A percentile compares a stretch with the other conserved stretches of the same genome.
Evolutionary conservation across 2,113 vertebrate genomes (phyloP).

Genomic region (Nannobrachium achirus): DNA sequence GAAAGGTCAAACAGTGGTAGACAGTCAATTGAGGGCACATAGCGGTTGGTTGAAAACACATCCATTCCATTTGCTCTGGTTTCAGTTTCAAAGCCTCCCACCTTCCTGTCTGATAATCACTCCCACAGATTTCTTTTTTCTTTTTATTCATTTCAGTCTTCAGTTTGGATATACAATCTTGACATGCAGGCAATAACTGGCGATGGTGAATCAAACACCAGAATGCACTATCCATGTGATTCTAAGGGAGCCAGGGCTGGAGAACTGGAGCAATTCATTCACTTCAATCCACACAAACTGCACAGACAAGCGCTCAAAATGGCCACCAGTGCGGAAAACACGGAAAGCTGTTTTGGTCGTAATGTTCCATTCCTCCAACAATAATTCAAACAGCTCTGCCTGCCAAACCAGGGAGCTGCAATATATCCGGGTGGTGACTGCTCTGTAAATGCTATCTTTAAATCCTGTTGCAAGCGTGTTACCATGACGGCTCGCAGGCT

Average conservation of each 20-base stretch:
- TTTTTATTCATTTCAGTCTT: conserved; percentile 45
- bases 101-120: conserved; percentile 73
- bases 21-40: conserved; percentile 62
- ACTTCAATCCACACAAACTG: conserved; percentile 33
- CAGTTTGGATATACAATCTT: conserved; percentile 2
- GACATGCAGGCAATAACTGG: conserved; percentile 54
- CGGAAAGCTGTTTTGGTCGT: conserved; percentile 5
- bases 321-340: conserved; percentile 31
- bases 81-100: conserved; percentile 76
- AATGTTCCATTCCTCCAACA: conserved; percentile 38
- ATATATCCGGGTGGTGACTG: conserved; percentile 50
- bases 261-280: conserved; percentile 33
- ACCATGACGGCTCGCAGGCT: conserved; percentile 43
- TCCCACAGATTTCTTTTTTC: conserved; percentile 68
- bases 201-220: conserved; percentile 14
- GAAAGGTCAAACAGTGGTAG: conserved; percentile 70
- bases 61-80: conserved; percentile 71
- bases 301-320: conserved; percentile 45
- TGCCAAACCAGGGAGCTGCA: conserved; percentile 30
- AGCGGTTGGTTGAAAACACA: conserved; percentile 66
- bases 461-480: conserved; percentile 51
- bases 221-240: conserved; percentile 7
- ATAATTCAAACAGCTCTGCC: conserved; percentile 22
- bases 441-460: conserved; percentile 68
- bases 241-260: conserved; percentile 13